Conservation (phyloP, 2,888 invertebrate species). For the Lasioglossum lativentre region DNA sequence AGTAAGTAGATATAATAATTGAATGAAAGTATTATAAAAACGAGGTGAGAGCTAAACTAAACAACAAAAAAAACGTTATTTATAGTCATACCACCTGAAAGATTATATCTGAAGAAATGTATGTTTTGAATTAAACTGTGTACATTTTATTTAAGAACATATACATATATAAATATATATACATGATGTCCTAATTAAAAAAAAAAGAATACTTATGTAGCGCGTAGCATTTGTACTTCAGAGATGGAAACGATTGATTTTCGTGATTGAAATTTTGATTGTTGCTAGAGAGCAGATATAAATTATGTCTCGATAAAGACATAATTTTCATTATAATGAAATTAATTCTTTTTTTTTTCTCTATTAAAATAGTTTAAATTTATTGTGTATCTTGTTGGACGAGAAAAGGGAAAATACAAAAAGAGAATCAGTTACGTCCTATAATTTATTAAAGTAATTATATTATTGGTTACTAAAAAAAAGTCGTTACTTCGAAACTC, state of each 20-base stretch:
- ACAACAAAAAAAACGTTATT: conserved; percentile 59
- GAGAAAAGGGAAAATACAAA: conserved; percentile 31
- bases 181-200: conserved; percentile 62
- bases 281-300: conserved; percentile 30
- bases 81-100: conserved; percentile 63
- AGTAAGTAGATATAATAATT: conserved; percentile 71
- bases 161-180: conserved; percentile 48
- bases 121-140: conserved; percentile 67
- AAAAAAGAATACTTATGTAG: conserved; percentile 70
- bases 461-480: conserved; percentile 27
- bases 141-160: conserved; percentile 73
- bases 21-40: conserved; percentile 74
- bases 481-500: conserved; percentile 12
- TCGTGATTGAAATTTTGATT: conserved; percentile 36
- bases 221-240: conserved; percentile 66
- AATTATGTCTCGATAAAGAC: conserved; percentile 12
- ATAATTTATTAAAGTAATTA: conserved; percentile 46
- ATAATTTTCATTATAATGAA: conserved; percentile 18
- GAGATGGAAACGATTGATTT: conserved; percentile 54
- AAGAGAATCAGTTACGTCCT: conserved; percentile 30
- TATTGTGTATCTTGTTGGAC: conserved; percentile 28
- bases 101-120: conserved; percentile 61
- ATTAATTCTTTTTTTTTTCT: conserved; percentile 12
- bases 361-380: conserved; percentile 24
- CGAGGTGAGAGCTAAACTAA: conserved; percentile 59